Evolutionary conservation across 2,113 vertebrate genomes (phyloP).

Genomic region (Embiotoca jacksoni): DNA sequence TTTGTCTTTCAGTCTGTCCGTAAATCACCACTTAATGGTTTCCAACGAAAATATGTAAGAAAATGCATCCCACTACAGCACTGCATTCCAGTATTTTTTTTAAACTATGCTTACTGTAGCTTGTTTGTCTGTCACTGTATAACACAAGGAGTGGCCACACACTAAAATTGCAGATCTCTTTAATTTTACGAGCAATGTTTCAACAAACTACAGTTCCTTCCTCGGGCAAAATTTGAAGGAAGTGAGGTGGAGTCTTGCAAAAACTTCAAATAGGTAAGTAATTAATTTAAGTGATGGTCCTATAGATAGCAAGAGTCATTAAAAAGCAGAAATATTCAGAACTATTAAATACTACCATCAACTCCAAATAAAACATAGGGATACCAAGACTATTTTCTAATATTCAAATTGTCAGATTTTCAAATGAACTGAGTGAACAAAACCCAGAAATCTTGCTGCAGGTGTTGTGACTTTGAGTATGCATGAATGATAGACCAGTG

Average conservation of each 20-base stretch:
- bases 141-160: neutral
- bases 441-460: neutral
- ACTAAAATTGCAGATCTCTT: neutral
- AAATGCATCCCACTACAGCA: neutral
- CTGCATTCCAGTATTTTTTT: slow-evolving; percentile 18
- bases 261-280: no score
- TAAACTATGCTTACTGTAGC: neutral
- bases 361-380: no score
- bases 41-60: slow-evolving; percentile 9
- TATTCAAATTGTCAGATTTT: neutral
- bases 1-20: slow-evolving; percentile 28
- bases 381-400: no score
- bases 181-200: no score
- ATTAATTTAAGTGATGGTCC: no score
- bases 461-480: neutral
- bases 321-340: no score
- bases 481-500: slow-evolving; percentile 10
- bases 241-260: neutral
- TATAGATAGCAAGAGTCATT: no score
- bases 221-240: neutral
- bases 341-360: no score
- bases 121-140: slow-evolving; percentile 8
- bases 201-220: no score
- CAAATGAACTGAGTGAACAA: neutral
- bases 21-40: slow-evolving; percentile 39